These are phyloP conservation scores for Haliclona indistincta DNA, from an alignment of 37 sponge, comb jelly and placozoan species.

Conservation along the genomic window DNA sequence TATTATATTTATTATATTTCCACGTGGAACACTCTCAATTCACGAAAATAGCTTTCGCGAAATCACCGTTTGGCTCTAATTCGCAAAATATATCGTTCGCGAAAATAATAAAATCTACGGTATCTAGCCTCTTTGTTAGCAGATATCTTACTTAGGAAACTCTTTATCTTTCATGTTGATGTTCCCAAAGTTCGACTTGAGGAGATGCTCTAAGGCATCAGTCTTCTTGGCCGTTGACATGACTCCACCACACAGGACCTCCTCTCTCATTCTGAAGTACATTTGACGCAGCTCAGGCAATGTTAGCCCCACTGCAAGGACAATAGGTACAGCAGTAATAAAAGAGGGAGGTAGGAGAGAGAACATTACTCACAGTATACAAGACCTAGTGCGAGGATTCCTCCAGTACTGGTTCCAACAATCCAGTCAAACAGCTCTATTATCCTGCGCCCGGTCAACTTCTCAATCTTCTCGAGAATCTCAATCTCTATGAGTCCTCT, in stretches of 20 bases:
- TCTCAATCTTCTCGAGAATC: constrained; percentile 31
- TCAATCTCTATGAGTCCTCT: constrained; percentile 59
- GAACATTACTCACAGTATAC: constrained; percentile 46
- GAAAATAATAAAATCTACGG: no score
- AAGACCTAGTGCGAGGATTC: constrained; percentile 51
- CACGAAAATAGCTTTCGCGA: no score
- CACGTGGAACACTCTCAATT: no score
- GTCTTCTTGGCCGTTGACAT: constrained; percentile 32
- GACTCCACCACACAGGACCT: constrained; percentile 28
- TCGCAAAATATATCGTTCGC: no score
- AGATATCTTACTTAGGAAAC: constrained; percentile 54
- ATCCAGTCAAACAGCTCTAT: constrained; percentile 77
- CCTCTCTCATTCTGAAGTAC: constrained; percentile 49
- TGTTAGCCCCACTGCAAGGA: constrained; percentile 19
- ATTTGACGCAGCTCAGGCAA: constrained; percentile 21
- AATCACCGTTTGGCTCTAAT: no score
- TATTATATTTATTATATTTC: no score
- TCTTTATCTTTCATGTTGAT: constrained; percentile 28
- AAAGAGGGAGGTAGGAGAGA: no score
- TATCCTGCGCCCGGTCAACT: constrained; percentile 45
- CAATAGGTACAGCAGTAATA: no score
- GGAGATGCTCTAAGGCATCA: constrained; percentile 40
- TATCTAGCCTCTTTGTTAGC: no score
- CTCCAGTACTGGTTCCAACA: constrained; percentile 55
- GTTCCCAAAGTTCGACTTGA: constrained; percentile 42